Conservation (phyloP, 2,888 invertebrate species). For the Lochmaea crataegi region DNA sequence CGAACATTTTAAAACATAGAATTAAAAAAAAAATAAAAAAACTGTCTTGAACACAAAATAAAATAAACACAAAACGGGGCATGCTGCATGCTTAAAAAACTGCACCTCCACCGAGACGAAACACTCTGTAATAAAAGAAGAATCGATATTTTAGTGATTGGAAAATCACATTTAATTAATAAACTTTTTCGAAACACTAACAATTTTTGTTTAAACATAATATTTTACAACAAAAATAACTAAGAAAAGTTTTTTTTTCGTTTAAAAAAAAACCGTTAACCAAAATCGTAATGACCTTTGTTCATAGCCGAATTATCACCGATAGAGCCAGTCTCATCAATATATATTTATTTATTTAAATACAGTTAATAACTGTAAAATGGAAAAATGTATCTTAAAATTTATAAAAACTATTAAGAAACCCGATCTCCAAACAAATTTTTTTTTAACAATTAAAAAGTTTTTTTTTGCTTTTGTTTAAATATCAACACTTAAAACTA, state of each 20-base stretch:
- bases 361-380: slow-evolving; percentile 48
- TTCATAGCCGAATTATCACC: slow-evolving; percentile 49
- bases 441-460: slow-evolving; percentile 51
- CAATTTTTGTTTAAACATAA: slow-evolving; percentile 32
- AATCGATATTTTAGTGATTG: slow-evolving; percentile 28
- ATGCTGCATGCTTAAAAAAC: slow-evolving; percentile 37
- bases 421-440: slow-evolving; percentile 49
- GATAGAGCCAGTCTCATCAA: slow-evolving; percentile 45
- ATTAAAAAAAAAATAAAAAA: not conserved
- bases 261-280: slow-evolving; percentile 38
- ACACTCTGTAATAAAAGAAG: slow-evolving; percentile 47
- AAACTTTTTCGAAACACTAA: slow-evolving; percentile 38
- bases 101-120: slow-evolving; percentile 37
- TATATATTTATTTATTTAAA: slow-evolving; percentile 21
- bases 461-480: slow-evolving; percentile 36
- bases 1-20: slow-evolving; percentile 23
- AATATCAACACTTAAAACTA: slow-evolving; percentile 60
- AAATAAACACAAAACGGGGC: no score
- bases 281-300: slow-evolving; percentile 46
- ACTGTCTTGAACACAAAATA: no score
- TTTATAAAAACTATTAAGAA: slow-evolving; percentile 50
- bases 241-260: slow-evolving; percentile 15
- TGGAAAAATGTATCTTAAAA: slow-evolving; percentile 45
- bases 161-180: slow-evolving; percentile 38
- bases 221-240: slow-evolving; percentile 27